Percentiles rank a stretch among this genome's conserved stretches.
Conservation (phyloP, 1,140 invertebrate genomes). For the Aricia agestis region DNA sequence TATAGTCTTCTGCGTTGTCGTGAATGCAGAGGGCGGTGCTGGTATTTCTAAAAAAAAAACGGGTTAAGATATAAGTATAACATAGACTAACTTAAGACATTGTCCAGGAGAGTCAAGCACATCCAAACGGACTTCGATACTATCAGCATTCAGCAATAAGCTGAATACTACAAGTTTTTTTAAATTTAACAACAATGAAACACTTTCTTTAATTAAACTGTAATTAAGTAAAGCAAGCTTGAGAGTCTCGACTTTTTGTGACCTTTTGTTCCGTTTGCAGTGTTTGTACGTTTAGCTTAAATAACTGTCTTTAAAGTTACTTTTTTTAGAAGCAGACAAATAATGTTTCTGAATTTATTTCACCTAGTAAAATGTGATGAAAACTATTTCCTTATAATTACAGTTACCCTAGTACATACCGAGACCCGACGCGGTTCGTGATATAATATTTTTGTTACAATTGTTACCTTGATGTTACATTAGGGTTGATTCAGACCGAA, state of each 20-base stretch:
- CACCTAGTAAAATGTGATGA: too few species aligned
- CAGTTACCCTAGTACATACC: too few species aligned
- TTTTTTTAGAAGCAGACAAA: background rate
- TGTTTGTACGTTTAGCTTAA: background rate
- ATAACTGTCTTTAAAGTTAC: background rate
- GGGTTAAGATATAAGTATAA: background rate
- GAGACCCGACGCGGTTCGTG: too few species aligned
- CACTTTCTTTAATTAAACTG: background rate
- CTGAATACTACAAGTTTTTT: background rate
- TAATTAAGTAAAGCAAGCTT: background rate
- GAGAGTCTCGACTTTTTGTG: background rate
- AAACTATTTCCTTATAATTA: too few species aligned
- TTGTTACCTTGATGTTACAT: too few species aligned
- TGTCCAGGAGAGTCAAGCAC: too few species aligned
- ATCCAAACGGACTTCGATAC: too few species aligned
- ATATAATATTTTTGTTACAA: too few species aligned
- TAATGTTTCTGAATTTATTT: too few species aligned
- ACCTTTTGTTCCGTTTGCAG: background rate
- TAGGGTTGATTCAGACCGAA: too few species aligned
- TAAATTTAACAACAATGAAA: background rate
- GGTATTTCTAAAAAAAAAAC: conserved; percentile 58
- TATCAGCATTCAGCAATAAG: background rate
- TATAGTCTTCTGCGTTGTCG: conserved; percentile 57
- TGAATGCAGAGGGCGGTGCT: conserved; percentile 62
- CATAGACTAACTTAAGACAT: too few species aligned